Percentiles rank a stretch among this genome's conserved stretches.
Evolutionary conservation across 37 sponge, comb jelly and placozoan genomes (phyloP).

Genomic region (Agelas oroides): DNA sequence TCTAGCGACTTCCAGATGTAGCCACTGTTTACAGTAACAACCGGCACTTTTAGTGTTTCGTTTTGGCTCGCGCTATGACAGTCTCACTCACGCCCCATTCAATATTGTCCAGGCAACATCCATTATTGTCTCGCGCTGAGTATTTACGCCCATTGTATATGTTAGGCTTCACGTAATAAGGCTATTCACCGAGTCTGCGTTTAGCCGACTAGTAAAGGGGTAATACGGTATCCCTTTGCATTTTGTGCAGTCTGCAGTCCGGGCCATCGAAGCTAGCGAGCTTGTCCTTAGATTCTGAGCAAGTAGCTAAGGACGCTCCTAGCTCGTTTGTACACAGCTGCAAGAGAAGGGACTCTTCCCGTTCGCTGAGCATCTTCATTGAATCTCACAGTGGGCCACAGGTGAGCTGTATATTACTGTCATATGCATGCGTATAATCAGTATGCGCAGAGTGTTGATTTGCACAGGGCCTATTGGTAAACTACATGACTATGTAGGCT

Average conservation of each 20-base stretch:
- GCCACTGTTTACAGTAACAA: neutral
- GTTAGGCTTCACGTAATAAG: neutral
- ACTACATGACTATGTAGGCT: no score
- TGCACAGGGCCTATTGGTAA: no score
- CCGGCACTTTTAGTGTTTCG: conserved; percentile 2
- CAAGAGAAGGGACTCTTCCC: no score
- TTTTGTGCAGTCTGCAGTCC: conserved; percentile 20
- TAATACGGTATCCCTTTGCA: conserved; percentile 33
- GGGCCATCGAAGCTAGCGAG: conserved; percentile 1
- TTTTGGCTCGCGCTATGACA: conserved; percentile 3
- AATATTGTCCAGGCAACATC: conserved; percentile 7
- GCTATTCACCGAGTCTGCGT: neutral
- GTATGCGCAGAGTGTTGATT: no score
- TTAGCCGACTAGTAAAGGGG: conserved; percentile 26
- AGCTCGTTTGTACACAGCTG: neutral
- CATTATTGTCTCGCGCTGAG: conserved; percentile 20
- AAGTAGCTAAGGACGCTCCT: conserved; percentile 56
- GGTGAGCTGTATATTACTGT: no score
- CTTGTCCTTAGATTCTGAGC: conserved; percentile 61
- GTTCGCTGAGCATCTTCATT: no score
- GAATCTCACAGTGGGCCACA: no score
- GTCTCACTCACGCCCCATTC: neutral
- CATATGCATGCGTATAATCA: no score
- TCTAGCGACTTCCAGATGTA: neutral
- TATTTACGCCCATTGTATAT: neutral